Evolutionary conservation across 1,140 invertebrate genomes (phyloP).

Genomic region (Drosophila lini): DNA sequence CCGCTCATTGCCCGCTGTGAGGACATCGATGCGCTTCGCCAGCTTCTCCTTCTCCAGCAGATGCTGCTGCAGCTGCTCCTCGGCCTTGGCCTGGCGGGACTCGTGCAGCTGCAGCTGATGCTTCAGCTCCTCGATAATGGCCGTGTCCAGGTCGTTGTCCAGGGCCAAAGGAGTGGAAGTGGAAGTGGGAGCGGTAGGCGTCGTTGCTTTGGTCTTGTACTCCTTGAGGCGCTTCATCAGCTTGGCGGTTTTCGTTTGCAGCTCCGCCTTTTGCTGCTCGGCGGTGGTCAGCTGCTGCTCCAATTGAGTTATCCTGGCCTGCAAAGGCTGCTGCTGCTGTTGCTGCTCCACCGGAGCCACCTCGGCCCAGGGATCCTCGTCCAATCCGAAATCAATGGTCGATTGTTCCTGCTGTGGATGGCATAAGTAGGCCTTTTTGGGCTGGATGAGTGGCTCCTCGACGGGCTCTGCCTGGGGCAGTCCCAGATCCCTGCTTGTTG

Average conservation of each 20-base stretch:
- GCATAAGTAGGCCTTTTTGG: conserved; percentile 86
- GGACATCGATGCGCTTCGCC: conserved; percentile 89
- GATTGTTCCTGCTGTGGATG: conserved; percentile 53
- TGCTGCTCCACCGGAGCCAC: conserved; percentile 8
- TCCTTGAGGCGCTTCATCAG: conserved; percentile 91
- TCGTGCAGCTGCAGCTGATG: conserved; percentile 88
- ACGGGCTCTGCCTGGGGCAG: conserved; percentile 69
- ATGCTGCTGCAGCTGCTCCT: conserved; percentile 86
- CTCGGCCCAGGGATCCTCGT: conserved; percentile 83
- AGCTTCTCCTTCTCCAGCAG: conserved; percentile 88
- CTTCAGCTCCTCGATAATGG: conserved; percentile 91
- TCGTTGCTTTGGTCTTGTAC: conserved; percentile 86
- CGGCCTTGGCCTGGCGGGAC: conserved; percentile 87
- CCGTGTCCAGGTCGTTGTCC: conserved; percentile 88
- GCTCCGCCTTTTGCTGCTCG: conserved; percentile 86
- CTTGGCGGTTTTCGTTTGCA: conserved; percentile 88
- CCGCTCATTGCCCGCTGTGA: conserved; percentile 91
- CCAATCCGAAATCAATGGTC: conserved; percentile 86
- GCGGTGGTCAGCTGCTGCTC: conserved; percentile 85
- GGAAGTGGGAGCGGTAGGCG: not conserved
- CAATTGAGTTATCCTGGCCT: conserved; percentile 85
- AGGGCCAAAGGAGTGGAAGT: not conserved
- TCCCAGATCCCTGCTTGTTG: conserved; percentile 28
- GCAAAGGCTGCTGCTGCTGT: conserved; percentile 63
- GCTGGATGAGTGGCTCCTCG: conserved; percentile 85